Evolutionary conservation across 1,140 invertebrate species (phyloP).

Genomic region (Heterodera carotae): DNA sequence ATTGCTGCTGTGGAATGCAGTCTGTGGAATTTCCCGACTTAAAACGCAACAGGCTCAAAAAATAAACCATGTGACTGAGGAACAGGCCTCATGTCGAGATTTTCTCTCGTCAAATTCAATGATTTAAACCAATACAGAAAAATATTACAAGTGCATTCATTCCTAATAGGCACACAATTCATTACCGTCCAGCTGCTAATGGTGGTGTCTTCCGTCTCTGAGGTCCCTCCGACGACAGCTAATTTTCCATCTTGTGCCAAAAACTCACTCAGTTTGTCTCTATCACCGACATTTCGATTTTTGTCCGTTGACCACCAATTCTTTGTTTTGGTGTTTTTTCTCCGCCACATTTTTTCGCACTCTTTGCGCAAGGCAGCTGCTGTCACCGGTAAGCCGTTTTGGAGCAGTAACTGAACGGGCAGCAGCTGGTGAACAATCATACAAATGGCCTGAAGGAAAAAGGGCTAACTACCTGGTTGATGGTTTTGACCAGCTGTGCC

Average conservation of each 20-base stretch:
- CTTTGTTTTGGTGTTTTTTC: neutral
- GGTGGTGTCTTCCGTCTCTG: neutral
- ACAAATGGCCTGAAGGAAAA: too few species aligned
- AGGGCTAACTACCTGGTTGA: constrained; percentile 32
- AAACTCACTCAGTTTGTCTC: neutral
- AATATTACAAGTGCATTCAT: too few species aligned
- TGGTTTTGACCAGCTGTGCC: constrained; percentile 9
- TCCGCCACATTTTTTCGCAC: constrained; percentile 18
- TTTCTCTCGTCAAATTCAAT: too few species aligned
- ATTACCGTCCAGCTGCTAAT: neutral
- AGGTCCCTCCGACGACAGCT: neutral
- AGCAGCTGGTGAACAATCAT: neutral
- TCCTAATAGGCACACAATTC: too few species aligned
- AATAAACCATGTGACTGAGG: neutral
- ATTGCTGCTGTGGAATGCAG: too few species aligned
- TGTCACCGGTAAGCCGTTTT: constrained; percentile 23
- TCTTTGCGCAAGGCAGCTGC: constrained; percentile 25
- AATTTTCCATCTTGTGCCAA: neutral
- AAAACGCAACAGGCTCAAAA: constrained; percentile 1
- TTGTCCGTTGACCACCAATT: neutral
- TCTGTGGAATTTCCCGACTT: too few species aligned
- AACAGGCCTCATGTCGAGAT: too few species aligned
- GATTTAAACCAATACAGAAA: too few species aligned
- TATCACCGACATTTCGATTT: neutral
- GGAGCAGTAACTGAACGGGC: constrained; percentile 15